Evolutionary conservation across 2,113 vertebrate species (phyloP).

Genomic region (Nothoprocta pentlandii): DNA sequence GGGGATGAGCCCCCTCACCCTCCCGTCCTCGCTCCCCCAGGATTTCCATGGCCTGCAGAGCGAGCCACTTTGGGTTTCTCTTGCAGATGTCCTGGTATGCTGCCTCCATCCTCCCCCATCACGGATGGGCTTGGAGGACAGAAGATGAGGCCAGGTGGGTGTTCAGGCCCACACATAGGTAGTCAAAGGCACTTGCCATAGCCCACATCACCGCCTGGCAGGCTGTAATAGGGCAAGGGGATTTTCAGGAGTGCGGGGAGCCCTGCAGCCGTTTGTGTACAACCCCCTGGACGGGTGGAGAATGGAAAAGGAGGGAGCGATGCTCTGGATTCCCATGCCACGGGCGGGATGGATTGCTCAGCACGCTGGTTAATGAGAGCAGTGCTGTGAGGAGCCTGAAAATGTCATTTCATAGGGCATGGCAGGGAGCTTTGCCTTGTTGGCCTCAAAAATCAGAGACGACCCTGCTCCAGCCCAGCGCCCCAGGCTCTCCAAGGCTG

Average conservation of each 20-base stretch:
- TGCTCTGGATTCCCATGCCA: no score
- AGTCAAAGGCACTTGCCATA: not conserved
- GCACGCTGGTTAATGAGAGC: not conserved
- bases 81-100: not conserved
- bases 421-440: not conserved
- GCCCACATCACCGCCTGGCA: not conserved
- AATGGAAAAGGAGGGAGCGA: not conserved
- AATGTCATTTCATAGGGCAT: not conserved
- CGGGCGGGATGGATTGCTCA: not conserved
- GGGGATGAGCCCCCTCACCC: not conserved
- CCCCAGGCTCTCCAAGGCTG: not conserved
- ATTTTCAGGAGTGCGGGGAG: not conserved
- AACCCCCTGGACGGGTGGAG: not conserved
- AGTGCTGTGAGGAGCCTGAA: not conserved
- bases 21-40: rapidly evolving
- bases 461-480: not conserved
- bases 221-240: not conserved
- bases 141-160: not conserved
- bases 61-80: not conserved
- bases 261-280: not conserved
- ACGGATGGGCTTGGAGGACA: no score
- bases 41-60: not conserved
- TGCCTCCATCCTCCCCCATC: not conserved
- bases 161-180: not conserved
- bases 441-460: not conserved